Evolutionary conservation across 2,797 vertebrate genomes (phyloP), one percentile per base, ranked within the genome.

Genomic region (Otolemur crassicaudatus): DNA sequence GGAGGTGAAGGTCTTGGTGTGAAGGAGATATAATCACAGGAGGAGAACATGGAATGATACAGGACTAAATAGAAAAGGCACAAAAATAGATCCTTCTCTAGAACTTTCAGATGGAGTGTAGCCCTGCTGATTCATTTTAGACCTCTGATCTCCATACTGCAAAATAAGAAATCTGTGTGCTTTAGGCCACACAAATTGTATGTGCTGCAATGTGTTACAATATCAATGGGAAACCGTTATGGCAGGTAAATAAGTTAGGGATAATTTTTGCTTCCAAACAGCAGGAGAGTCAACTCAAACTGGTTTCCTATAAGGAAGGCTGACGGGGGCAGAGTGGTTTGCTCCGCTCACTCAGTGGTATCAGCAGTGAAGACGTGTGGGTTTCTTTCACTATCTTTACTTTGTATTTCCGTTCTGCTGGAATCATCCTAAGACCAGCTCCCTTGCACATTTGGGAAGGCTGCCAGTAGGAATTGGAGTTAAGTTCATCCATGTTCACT

Each of bases 401-500:
- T 90, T 43, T 70, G 14, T 65, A 49, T 95, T 88, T 93, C 70
- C 87, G 4, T 69, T 87, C 31, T 56, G 10, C 87, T 83, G 27
- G 22, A 27, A 94, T 94, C 61, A 70, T 91, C 84, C 63, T 76
- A 76, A 95, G 25, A 77, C 25, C 22, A 67, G 22, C 72, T 83
- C 17, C 16, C 58, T 93, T 80, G 69, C 56, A 82, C 79, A 85
- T 34, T 72, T 87, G 61, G 34, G 80, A 96, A 90, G 70, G 10
- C 67, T 89, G 20, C 65, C 65, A 87, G 60, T 31, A 94, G 60
- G 34, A 90, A 87, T 5, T 84, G 61, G 7, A 92, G 49, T 93
- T 94, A 88, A 89, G 81, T 70, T 58, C 29, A 76, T 80, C 31
- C 72, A 81, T 89, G 31, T 67, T 96, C 43, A 60, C 82, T 87